Base-by-base conservation (phyloP, 2,797 vertebrate genomes). In the Decapterus maruadsi region DNA sequence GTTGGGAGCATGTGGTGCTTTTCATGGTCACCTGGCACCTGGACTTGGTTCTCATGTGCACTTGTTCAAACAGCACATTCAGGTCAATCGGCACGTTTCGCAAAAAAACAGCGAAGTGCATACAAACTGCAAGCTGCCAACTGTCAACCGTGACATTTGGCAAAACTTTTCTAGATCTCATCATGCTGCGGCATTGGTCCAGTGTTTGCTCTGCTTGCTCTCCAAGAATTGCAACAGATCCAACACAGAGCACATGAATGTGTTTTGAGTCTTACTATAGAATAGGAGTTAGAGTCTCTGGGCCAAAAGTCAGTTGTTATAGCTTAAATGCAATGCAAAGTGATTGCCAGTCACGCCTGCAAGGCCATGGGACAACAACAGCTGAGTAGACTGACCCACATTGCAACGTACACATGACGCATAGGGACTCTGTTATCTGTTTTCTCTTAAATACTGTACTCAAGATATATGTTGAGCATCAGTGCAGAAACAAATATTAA, bases 311-410 rank as follows among this genome's bases (percentile, higher is more conserved):
- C 29, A 58, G 13, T 43, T 22, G 1, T 26, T 60, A 34, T 17
- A 26, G 26, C n/a, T 45, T 60, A 40, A 40, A 53, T 36, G 31
- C 38, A 73, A 13, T 57, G 45, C 67, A 42, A 42, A 42, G 31
- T 26, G 34, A 4, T 58, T 63, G 8, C 7, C 13, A 48, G 16
- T 61, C 40, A 80, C 14, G 46, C 75, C 38, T 63, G 43, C 45
- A 31, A 58, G 14, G 22, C 29, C 50, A 9, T 63, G n/a, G 34
- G 78, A 82, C 48, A 2, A 14, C 22, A 84, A 55, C 77, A 88
- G 81, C 73, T 85, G 83, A 65, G 73, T 55, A 68, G 38, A 73
- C 75, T 86, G 78, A 83, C 77, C 84, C 59, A 89, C 46, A 87
- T 87, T 50, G 68, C 9, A 13, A 17, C 22, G 26, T 9, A 65